phyloP scores from a whole-genome alignment of 2,113 vertebrate genomes.

The Cacatua alba region DNA sequence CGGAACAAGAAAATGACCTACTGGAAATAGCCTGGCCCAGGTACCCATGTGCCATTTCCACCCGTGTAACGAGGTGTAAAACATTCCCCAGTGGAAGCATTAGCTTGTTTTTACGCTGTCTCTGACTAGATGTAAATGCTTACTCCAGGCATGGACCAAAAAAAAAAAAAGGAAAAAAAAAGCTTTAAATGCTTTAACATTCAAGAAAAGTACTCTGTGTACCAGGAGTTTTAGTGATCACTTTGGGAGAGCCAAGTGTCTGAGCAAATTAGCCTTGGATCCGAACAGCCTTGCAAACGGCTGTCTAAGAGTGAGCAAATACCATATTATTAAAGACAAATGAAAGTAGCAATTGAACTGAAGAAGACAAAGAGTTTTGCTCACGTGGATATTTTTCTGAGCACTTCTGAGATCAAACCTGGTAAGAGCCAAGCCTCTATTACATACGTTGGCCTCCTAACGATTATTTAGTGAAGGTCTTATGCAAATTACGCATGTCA shows the following conservation, averaged over 20 bases:
- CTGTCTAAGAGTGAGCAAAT: conserved; percentile 59
- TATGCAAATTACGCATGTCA: conserved; percentile 45
- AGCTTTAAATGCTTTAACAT: conserved; percentile 50
- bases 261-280: conserved; percentile 66
- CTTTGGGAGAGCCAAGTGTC: conserved; percentile 42
- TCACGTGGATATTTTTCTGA: conserved; percentile 23
- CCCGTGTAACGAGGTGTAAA: conserved; percentile 14
- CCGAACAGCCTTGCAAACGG: conserved; percentile 30
- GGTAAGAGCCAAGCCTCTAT: not conserved
- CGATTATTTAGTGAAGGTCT: conserved; percentile 38
- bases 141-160: not conserved
- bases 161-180: not conserved
- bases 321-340: conserved; percentile 66
- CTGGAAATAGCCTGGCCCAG: conserved; percentile 8
- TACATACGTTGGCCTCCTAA: not conserved
- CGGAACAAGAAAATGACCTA: not conserved
- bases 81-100: not conserved
- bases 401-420: not conserved
- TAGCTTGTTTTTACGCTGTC: not conserved
- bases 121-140: conserved; percentile 30
- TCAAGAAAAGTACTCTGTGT: conserved; percentile 57
- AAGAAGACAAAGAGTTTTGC: conserved; percentile 54
- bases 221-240: conserved; percentile 50
- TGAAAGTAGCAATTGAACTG: conserved; percentile 55
- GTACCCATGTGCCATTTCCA: not conserved